These are phyloP conservation scores for Phyllostomus hastatus DNA, from an alignment of 2,113 vertebrate genomes.

Conservation along the genomic window DNA sequence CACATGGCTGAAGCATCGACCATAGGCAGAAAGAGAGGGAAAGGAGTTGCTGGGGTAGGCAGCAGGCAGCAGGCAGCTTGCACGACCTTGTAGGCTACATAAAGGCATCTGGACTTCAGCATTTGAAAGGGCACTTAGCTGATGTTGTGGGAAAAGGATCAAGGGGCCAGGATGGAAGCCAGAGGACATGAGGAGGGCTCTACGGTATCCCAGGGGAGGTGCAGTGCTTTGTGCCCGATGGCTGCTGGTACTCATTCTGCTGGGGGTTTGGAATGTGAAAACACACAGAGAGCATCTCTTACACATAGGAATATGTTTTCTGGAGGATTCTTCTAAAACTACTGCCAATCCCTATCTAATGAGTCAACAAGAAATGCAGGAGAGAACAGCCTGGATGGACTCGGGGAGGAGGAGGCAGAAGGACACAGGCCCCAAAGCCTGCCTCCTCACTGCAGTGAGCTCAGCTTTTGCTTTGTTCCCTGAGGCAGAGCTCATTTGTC, in stretches of 20 bases:
- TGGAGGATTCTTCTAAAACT: not conserved
- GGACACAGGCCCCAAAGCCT: not conserved
- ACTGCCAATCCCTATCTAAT: not conserved
- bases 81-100: not conserved
- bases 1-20: rapidly evolving
- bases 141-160: not conserved
- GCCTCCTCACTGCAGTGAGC: rapidly evolving
- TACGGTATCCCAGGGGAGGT: no score
- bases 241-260: not conserved
- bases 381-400: not conserved
- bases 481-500: not conserved
- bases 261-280: not conserved
- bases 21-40: not conserved
- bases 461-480: not conserved
- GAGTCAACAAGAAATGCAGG: not conserved
- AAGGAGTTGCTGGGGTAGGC: rapidly evolving
- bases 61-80: not conserved
- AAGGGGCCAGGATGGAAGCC: not conserved
- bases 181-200: not conserved
- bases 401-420: not conserved
- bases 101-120: not conserved
- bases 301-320: not conserved
- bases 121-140: not conserved
- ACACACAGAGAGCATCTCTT: not conserved
- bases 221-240: not conserved